Conservation (phyloP, 2,797 vertebrate genomes). For the Nyctibius grandis region DNA sequence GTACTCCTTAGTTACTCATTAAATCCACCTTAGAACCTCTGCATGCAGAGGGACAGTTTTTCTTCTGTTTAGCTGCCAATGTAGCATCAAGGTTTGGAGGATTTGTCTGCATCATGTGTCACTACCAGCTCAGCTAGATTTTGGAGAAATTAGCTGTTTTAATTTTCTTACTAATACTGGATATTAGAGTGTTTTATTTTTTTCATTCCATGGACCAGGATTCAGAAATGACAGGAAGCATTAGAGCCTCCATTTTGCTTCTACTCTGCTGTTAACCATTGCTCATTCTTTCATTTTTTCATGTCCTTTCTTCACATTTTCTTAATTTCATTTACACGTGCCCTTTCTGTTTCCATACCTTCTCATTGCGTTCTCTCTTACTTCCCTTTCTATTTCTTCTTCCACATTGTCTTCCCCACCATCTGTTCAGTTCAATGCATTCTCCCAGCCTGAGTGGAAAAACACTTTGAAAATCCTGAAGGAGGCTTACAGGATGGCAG, state of each 20-base stretch:
- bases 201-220: not conserved
- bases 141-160: not conserved
- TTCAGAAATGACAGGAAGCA: not conserved
- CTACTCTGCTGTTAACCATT: not conserved
- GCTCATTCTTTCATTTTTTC: not conserved
- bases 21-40: not conserved
- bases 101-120: not conserved
- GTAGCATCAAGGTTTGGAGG: not conserved
- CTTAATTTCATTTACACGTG: not conserved
- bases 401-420: rapidly evolving
- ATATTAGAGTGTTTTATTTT: not conserved
- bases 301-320: not conserved
- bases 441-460: not conserved
- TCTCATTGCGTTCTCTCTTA: not conserved
- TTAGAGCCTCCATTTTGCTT: not conserved
- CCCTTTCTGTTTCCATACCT: not conserved
- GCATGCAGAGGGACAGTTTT: not conserved
- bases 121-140: not conserved
- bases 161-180: not conserved
- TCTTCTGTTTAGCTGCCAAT: not conserved
- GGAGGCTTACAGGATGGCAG: not conserved
- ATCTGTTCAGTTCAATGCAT: not conserved
- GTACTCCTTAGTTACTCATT: not conserved
- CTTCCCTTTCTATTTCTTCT: not conserved
- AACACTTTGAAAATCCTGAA: not conserved